Base-by-base conservation (phyloP, 2,797 vertebrate genomes). In the Gallinago solitaria region DNA sequence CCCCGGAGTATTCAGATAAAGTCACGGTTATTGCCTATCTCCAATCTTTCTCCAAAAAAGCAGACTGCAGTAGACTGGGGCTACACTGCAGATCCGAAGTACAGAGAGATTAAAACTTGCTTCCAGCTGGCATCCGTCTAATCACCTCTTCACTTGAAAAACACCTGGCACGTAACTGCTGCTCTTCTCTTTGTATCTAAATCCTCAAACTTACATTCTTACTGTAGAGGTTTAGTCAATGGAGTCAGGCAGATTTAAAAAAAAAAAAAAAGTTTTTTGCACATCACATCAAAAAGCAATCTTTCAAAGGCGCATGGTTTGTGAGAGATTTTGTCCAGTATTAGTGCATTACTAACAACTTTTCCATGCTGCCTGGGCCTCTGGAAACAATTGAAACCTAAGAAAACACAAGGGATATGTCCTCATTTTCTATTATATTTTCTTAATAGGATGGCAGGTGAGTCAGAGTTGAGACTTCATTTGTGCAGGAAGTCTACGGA, bases 301-400 rank as follows among this genome's bases (percentile, higher is more conserved):
- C 27, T 2, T 81, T 82, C 63, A 89, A 67, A 4, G 7, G 68
- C 5, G 2, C 18, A 7, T 57, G 60, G 45, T 71, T 97, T 92
- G 37, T 69, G 60, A 57, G 84, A 89, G 68, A 65, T 65, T 89
- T 84, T 30, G 21, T 89, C 80, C 71, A 21, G 23, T 79, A 32
- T 83, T 67, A 89, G 54, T 57, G 37, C 60, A 56, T 71, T 87
- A 23, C 91, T 94, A 96, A 96, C 78, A 83, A 87, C 37, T 93
- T 92, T 92, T 95, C 90, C 90, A 76, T 92, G 57, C 92, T 93
- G 87, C 47, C 53, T 91, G 39, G 48, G 78, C 45, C 83, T 85
- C 86, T 95, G 88, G 87, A 96, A 97, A 94, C 86, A 94, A 89
- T 10, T 91, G 92, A 83, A 96, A 96, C 37, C 37, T 45, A 32